Evolutionary conservation across 2,888 invertebrate species (phyloP).

Genomic region (Leucoptera coffeella): DNA sequence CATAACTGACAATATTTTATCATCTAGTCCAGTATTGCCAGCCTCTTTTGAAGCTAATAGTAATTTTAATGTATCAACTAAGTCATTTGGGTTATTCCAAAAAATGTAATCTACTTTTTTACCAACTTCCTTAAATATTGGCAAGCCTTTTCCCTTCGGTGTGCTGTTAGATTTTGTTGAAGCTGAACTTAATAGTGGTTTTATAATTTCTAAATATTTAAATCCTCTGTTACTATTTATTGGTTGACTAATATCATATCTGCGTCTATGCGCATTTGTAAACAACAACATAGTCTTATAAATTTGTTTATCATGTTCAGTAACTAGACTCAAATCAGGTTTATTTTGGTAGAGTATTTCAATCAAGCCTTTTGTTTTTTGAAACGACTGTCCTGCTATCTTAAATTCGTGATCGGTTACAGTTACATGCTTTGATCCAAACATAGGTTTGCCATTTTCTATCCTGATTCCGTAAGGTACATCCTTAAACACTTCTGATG

Average conservation of each 20-base stretch:
- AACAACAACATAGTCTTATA: not conserved
- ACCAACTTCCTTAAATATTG: too few relatives aligned
- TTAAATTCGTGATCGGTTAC: not conserved
- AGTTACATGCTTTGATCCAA: not conserved
- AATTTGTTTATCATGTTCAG: constrained; percentile 1
- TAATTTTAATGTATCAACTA: too few relatives aligned
- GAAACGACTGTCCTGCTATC: not conserved
- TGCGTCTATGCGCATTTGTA: constrained; percentile 1
- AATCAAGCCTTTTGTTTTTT: not conserved
- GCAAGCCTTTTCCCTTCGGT: too few relatives aligned
- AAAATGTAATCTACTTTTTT: too few relatives aligned
- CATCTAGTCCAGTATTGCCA: too few relatives aligned
- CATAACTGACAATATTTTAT: too few relatives aligned
- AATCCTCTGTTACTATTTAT: constrained; percentile 1
- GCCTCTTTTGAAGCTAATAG: too few relatives aligned
- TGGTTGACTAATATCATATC: not conserved
- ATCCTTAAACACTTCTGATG: not conserved
- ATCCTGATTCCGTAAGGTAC: not conserved
- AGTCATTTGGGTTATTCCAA: too few relatives aligned
- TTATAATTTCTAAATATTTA: not conserved
- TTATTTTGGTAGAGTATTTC: not conserved
- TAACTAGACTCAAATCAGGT: not conserved
- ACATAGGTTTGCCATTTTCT: not conserved
- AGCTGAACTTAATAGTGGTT: not conserved
- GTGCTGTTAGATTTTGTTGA: too few relatives aligned